Percentiles rank a stretch among this genome's conserved stretches.
Evolutionary conservation across 2,113 vertebrate genomes (phyloP).

Genomic region (Caloenas nicobarica): DNA sequence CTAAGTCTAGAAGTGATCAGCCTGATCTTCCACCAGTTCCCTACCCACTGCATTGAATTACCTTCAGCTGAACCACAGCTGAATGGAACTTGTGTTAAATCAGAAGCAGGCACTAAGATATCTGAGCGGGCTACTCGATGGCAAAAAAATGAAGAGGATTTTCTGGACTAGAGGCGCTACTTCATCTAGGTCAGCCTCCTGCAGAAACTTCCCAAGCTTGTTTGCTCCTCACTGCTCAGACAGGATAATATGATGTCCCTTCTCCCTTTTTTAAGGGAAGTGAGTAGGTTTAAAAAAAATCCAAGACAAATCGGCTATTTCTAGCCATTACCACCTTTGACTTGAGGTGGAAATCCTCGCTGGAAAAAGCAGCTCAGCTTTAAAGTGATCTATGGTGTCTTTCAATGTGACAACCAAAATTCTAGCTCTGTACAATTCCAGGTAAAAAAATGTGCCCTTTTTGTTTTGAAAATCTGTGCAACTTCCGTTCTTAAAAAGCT

Average conservation of each 20-base stretch:
- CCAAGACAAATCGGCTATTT: background rate
- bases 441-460: background rate
- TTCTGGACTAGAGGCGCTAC: background rate
- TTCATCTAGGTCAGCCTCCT: background rate
- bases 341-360: background rate
- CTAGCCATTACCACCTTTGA: background rate
- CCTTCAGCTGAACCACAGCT: background rate
- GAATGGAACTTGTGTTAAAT: background rate
- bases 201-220: background rate
- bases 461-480: background rate
- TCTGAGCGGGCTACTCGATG: background rate
- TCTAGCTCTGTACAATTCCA: background rate
- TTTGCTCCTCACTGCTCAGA: background rate
- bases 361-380: background rate
- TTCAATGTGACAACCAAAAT: background rate
- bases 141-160: background rate
- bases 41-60: background rate
- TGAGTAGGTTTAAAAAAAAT: background rate
- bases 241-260: background rate
- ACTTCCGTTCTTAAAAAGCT: background rate
- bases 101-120: background rate
- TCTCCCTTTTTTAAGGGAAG: background rate
- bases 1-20: background rate
- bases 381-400: background rate
- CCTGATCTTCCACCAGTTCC: background rate